Percentiles rank a stretch among this genome's conserved stretches.
phyloP scores from a whole-genome alignment of 1,140 invertebrate species.

The Caenorhabditis tropicalis region DNA sequence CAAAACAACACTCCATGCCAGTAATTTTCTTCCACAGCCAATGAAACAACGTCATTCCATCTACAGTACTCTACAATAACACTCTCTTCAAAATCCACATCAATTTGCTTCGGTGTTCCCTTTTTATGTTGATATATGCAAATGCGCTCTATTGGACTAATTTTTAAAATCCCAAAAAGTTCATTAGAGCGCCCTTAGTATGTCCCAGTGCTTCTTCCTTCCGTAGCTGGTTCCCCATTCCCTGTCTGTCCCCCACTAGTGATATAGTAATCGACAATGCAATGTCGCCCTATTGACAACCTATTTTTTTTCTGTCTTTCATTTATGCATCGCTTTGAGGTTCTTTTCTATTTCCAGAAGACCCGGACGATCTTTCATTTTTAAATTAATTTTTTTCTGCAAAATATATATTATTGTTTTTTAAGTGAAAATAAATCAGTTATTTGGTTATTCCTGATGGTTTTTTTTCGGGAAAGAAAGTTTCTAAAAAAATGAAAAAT shows the following conservation, averaged over 20 bases:
- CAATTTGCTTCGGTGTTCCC: background rate
- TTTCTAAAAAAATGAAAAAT: no score
- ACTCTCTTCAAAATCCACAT: background rate
- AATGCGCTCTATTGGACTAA: background rate
- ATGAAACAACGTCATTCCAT: background rate
- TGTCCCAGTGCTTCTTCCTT: background rate
- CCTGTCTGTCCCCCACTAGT: background rate
- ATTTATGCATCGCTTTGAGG: background rate
- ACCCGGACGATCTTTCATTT: conserved; percentile 1
- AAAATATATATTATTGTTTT: no score
- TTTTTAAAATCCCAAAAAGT: background rate
- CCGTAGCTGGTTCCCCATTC: conserved; percentile 26
- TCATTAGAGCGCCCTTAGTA: background rate
- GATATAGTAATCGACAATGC: background rate
- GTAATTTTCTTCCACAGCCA: background rate
- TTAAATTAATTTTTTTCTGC: background rate
- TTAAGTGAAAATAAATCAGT: no score
- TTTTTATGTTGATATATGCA: background rate
- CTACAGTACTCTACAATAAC: background rate
- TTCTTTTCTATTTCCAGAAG: conserved; percentile 11
- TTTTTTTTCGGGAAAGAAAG: no score
- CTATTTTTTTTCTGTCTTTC: background rate
- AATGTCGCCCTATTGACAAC: background rate
- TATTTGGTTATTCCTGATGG: no score
- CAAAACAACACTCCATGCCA: background rate